A percentile compares a stretch with the other conserved stretches of the same genome.
Evolutionary conservation across 2,797 vertebrate genomes (phyloP).

Genomic region (Loriculus beryllinus): DNA sequence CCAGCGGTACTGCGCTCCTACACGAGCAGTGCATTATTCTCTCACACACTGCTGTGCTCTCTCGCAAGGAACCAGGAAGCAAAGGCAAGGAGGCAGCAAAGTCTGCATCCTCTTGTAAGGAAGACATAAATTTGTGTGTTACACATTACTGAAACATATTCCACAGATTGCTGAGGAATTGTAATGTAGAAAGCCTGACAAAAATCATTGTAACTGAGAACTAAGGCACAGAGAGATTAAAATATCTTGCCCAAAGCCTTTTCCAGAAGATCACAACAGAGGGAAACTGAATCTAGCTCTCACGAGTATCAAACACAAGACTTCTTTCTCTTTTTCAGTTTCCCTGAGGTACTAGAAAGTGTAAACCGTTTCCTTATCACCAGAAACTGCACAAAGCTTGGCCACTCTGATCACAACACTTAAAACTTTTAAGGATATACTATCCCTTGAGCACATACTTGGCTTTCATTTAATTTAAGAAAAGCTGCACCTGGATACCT

Average conservation of each 20-base stretch:
- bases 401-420: neutral
- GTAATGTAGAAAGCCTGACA: neutral
- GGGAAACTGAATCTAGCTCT: neutral
- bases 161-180: neutral
- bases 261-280: neutral
- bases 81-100: neutral
- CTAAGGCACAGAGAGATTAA: neutral
- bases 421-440: neutral
- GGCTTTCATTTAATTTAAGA: neutral
- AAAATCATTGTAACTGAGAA: neutral
- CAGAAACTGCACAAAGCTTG: neutral
- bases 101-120: neutral
- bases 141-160: neutral
- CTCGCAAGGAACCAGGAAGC: rapidly evolving
- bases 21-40: rapidly evolving
- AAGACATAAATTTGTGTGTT: neutral
- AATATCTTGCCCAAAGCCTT: neutral
- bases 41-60: rapidly evolving
- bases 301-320: neutral
- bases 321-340: too few relatives aligned
- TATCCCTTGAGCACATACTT: neutral
- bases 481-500: neutral
- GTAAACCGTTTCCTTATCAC: neutral
- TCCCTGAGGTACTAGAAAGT: neutral
- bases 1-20: too few relatives aligned